Evolutionary conservation across 2,797 vertebrate genomes (phyloP).

Genomic region (Falco novaeseelandiae): DNA sequence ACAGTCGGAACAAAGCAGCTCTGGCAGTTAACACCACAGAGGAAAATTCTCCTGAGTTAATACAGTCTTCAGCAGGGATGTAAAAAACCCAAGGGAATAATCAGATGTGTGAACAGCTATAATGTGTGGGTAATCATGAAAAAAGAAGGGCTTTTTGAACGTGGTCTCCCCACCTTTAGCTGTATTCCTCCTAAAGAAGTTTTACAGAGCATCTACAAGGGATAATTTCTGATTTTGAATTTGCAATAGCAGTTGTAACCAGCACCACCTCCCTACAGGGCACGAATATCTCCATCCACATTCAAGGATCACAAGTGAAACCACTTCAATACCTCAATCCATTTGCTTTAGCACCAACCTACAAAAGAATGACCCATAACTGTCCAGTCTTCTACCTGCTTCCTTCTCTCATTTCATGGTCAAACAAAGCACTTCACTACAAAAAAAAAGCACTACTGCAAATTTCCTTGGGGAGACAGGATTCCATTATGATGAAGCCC

Average conservation of each 20-base stretch:
- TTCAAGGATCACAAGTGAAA: background rate
- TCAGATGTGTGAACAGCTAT: background rate
- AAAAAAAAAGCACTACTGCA: background rate
- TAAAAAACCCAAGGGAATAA: background rate
- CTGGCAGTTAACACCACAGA: background rate
- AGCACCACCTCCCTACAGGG: background rate
- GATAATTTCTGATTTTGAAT: background rate
- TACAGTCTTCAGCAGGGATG: background rate
- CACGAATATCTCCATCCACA: background rate
- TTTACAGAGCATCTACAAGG: background rate
- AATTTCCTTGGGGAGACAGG: conserved; percentile 25
- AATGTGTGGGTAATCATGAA: background rate
- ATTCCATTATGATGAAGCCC: conserved; percentile 49
- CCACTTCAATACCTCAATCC: background rate
- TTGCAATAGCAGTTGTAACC: background rate
- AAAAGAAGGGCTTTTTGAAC: background rate
- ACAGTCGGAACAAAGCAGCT: background rate
- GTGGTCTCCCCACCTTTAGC: background rate
- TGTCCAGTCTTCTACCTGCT: conserved; percentile 29
- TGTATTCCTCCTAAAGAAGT: background rate
- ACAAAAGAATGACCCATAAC: conserved; percentile 41
- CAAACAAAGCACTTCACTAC: conserved; percentile 38
- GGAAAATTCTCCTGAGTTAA: background rate
- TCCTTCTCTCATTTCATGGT: conserved; percentile 65
- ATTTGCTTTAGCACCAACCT: conserved; percentile 55